Evolutionary conservation across 2,888 invertebrate species (phyloP).

Genomic region (Mesopsocus fuscifrons): DNA sequence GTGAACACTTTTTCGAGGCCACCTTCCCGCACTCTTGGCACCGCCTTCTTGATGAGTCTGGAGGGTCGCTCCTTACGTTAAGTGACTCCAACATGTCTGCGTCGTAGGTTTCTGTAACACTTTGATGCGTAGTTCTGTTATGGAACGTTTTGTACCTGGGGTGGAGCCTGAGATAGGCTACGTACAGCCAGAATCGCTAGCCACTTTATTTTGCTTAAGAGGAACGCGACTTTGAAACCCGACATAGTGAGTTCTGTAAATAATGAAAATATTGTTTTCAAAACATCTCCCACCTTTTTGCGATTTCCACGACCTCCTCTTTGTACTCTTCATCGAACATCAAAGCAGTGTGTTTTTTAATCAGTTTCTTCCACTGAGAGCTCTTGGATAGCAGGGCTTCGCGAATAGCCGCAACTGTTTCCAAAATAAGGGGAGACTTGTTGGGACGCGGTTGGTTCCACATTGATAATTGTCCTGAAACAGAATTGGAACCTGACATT

Average conservation of each 20-base stretch:
- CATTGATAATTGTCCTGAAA: too few relatives aligned
- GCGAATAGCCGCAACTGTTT: constrained; percentile 1
- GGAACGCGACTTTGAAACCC: too few relatives aligned
- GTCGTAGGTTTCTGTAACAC: too few relatives aligned
- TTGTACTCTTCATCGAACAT: constrained; percentile 5
- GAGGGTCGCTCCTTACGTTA: too few relatives aligned
- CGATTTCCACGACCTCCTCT: not conserved
- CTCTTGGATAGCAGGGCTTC: not conserved
- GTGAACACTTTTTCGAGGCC: not conserved
- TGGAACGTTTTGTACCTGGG: not conserved
- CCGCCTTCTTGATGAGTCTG: too few relatives aligned
- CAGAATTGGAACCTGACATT: too few relatives aligned
- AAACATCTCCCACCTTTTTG: constrained; percentile 6
- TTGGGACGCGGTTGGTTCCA: not conserved
- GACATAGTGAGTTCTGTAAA: too few relatives aligned
- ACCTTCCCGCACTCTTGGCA: not conserved
- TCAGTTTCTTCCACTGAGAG: constrained; percentile 1
- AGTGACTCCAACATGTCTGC: too few relatives aligned
- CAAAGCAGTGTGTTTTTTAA: not conserved
- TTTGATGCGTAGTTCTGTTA: too few relatives aligned
- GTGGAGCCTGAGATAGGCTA: not conserved
- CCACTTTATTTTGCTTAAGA: too few relatives aligned
- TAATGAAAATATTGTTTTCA: too few relatives aligned
- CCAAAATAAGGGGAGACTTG: not conserved
- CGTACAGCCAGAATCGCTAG: not conserved